A percentile compares a stretch with the other conserved stretches of the same genome.
phyloP scores from a whole-genome alignment of 2,888 invertebrate species.

The Alloplasta piceator region DNA sequence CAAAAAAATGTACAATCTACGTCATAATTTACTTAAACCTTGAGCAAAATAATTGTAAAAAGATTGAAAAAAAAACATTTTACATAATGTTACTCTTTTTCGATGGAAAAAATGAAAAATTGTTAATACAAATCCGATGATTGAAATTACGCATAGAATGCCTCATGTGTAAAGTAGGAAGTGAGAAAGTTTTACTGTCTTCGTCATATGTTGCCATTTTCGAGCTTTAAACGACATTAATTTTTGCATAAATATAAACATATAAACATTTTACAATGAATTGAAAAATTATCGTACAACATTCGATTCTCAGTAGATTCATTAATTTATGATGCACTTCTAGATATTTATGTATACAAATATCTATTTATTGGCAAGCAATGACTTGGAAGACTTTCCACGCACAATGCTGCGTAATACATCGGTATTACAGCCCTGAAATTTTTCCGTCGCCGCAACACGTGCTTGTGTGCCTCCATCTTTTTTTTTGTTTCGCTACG shows the following conservation, averaged over 20 bases:
- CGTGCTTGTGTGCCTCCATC: constrained; percentile 15
- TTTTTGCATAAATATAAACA: neutral
- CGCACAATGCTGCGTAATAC: constrained; percentile 36
- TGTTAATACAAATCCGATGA: no score
- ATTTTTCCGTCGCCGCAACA: constrained; percentile 40
- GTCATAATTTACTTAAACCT: no score
- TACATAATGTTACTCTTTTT: no score
- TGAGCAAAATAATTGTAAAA: no score
- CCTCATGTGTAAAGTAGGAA: no score
- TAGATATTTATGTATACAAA: neutral
- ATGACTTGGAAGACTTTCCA: constrained; percentile 18
- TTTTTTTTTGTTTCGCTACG: neutral
- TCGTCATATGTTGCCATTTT: no score
- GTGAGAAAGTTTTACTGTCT: no score
- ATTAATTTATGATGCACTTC: neutral
- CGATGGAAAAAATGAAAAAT: no score
- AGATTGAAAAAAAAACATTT: no score
- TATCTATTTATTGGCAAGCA: neutral
- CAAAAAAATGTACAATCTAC: no score
- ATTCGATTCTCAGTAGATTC: neutral
- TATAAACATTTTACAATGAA: neutral
- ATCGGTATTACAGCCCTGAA: constrained; percentile 33
- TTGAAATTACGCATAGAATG: no score
- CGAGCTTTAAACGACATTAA: neutral
- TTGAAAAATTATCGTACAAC: constrained; percentile 5